Evolutionary conservation across 2,113 vertebrate genomes (phyloP), one percentile per base, ranked within the genome.

Genomic region (Phodopus roborovskii): DNA sequence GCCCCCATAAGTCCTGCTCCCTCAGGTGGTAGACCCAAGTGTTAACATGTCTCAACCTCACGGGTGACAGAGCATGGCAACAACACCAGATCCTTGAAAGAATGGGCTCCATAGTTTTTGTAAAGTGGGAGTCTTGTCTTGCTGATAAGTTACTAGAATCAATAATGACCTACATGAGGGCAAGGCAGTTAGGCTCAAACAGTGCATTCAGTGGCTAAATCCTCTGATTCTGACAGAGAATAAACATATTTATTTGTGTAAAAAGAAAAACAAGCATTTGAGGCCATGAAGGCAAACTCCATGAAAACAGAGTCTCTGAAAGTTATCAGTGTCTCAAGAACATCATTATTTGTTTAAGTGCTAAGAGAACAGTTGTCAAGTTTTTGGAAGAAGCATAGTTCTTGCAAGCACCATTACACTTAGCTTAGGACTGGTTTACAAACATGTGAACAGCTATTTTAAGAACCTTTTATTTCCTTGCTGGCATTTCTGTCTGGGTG

Each of bases 241-340:
- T 4, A 83, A n/a, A 48, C 56, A 0, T 0, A 56, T 85, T 28
- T 3, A 64, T 91, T 71, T n/a, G 30, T 33, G 13, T 71, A 56
- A 6, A 74, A 3, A 19, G 13, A 42, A 83, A 74, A 17, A 60
- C 6, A 81, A 75, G 82, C 11, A 50, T 10, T 83, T 93, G 48
- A n/a, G 24, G 30, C 33, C 11, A 83, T 53, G n/a, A 89, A 86
- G 50, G 33, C 26, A 73, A 87, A 85, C 20, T 71, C 58, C 19
- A 71, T 84, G 81, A 91, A 88, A 28, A 22, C 24, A 45, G 5
- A 84, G 8, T 64, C 22, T 86, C 36, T 73, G 42, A 73, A 66
- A 78, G 19, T 58, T 60, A 88, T 90, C 20, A 91, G 83, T 70
- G 81, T 92, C 88, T 90, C 26, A 88, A 33, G 22, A 90, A 42